Evolutionary conservation across 2,888 invertebrate genomes (phyloP).

Genomic region (Himalopsyche tibetana): DNA sequence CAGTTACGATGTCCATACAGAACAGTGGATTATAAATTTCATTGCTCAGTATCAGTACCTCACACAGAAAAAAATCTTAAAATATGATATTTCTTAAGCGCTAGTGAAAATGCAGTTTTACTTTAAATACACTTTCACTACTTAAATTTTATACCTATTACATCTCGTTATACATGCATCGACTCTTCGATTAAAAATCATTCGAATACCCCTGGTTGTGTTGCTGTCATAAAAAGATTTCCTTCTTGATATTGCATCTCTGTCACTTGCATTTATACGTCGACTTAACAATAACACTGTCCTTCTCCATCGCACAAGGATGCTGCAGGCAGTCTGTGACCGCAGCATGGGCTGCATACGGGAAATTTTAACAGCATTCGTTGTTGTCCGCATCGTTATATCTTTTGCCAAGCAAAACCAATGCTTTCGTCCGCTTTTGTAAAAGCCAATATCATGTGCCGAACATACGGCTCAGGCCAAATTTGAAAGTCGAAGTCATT

Average conservation of each 20-base stretch:
- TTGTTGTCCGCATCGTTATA: not conserved
- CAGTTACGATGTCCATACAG: too few relatives aligned
- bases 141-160: too few relatives aligned
- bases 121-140: too few relatives aligned
- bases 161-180: too few relatives aligned
- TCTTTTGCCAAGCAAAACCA: conserved; percentile 28
- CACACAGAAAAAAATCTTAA: too few relatives aligned
- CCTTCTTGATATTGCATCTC: conserved; percentile 2
- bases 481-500: conserved; percentile 41
- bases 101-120: too few relatives aligned
- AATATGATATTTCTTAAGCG: too few relatives aligned
- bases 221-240: conserved; percentile 4
- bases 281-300: conserved; percentile 14
- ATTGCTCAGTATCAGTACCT: too few relatives aligned
- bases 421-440: not conserved
- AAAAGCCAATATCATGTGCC: not conserved
- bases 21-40: too few relatives aligned
- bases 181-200: too few relatives aligned
- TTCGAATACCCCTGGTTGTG: not conserved
- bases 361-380: conserved; percentile 44
- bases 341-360: conserved; percentile 52
- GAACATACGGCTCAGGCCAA: not conserved
- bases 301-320: conserved; percentile 32
- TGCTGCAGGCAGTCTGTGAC: conserved; percentile 46
- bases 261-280: not conserved